Evolutionary conservation across 1,140 invertebrate genomes (phyloP), one percentile per base, ranked within the genome.

Genomic region (Coboldia fuscipes): DNA sequence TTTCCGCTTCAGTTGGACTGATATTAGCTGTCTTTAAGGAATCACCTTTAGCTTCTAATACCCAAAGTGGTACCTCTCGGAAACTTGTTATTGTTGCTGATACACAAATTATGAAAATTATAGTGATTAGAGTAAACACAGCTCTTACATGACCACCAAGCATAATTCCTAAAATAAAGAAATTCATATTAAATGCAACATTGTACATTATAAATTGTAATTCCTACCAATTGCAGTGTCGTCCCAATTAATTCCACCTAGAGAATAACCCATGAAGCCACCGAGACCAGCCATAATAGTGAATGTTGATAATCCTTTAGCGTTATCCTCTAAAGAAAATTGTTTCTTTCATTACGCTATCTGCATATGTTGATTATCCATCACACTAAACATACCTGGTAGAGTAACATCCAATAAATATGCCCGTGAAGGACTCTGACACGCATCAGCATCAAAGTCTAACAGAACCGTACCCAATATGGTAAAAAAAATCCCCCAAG

Each of bases 221-320:
- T 40, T 41, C 45, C 59, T 60, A 75, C 76, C 82, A 38, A 90
- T 63, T 35, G 68, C 58, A 0, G 80, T 88, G 27, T 66, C 69
- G 47, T 90, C 82, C 90, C 90, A 97, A 51, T 94, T 80, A 17
- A 94, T 78, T 0, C 81, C 88, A 12, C 89, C 88, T 42, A 96
- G 66, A 3, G 78, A 73, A 50, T 96, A 96, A 0, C 90, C 92
- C 50, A 94, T 69, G 42, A 83, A 83, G 10, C 92, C 90, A 6
- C 92, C 92, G 0, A 94, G 56, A 0, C 90, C 92, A 2, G 90
- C 89, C 86, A 96, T 93, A 36, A 94, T 72, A 0, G 89, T 94
- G 45, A 97, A 96, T 2, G 86, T 92, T 39, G 85, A 93, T 2
- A 97, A 57, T 1, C 92, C 90, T 42, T 70, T 70, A 0, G 85